phyloP scores from a whole-genome alignment of 1,140 invertebrate species.

The Ooceraea biroi region DNA sequence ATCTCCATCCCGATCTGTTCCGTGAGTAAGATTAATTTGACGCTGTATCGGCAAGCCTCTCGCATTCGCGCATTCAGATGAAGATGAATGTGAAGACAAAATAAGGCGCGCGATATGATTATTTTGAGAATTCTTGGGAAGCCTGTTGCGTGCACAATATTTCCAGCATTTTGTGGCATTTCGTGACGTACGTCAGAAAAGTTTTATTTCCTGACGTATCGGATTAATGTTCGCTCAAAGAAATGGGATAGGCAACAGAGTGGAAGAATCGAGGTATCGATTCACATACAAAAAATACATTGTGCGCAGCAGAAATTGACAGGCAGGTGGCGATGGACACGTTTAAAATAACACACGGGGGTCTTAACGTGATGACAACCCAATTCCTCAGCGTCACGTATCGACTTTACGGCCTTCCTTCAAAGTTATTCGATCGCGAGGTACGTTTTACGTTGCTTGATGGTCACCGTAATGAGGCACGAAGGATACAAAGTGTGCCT shows the following conservation, averaged over 20 bases:
- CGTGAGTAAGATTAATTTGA: conserved; percentile 26
- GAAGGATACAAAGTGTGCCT: conserved; percentile 8
- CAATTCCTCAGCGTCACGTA: conserved; percentile 27
- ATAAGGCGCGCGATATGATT: neutral
- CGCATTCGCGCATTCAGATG: neutral
- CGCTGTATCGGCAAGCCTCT: neutral
- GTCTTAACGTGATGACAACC: conserved; percentile 8
- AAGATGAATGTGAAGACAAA: conserved; percentile 18
- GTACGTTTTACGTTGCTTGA: conserved; percentile 24
- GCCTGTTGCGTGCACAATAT: too few species aligned
- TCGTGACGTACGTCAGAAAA: too few species aligned
- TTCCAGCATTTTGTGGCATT: too few species aligned
- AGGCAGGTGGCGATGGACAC: conserved; percentile 2
- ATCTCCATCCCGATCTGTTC: neutral
- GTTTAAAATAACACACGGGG: conserved; percentile 11
- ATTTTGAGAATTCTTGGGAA: neutral
- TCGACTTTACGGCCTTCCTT: conserved; percentile 27
- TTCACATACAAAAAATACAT: neutral
- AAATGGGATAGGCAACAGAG: neutral
- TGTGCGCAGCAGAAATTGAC: neutral
- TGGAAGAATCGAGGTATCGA: neutral
- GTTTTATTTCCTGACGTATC: neutral
- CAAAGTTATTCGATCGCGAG: conserved; percentile 32
- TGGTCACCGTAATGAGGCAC: neutral
- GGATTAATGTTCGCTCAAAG: neutral